Conservation (phyloP, 35 echinoderm and acorn worm genomes). For the Ophiothrix spiculata region DNA sequence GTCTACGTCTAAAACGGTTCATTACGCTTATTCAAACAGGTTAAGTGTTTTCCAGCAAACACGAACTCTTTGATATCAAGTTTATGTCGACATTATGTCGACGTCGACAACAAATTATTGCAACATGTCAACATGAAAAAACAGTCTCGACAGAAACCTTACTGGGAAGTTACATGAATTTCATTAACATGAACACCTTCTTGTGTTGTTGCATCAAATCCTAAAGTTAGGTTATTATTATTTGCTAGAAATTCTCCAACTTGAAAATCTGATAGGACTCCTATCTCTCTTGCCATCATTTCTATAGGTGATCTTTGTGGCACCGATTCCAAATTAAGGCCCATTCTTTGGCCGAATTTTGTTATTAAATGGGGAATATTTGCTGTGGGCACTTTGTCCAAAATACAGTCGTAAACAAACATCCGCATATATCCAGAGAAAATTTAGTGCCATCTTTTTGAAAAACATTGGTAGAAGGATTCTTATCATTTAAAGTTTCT, state of each 20-base stretch:
- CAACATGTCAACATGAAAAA: too few species aligned
- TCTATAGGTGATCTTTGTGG: slow-evolving; percentile 51
- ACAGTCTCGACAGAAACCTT: too few species aligned
- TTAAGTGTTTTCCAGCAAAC: too few species aligned
- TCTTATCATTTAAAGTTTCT: too few species aligned
- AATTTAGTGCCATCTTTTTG: slow-evolving; percentile 34
- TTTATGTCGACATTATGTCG: too few species aligned
- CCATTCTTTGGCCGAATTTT: slow-evolving; percentile 11
- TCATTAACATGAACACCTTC: slow-evolving; percentile 45
- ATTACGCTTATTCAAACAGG: too few species aligned
- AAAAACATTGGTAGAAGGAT: too few species aligned
- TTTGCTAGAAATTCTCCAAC: slow-evolving; percentile 6
- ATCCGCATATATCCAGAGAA: slow-evolving; percentile 37
- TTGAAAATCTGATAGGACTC: slow-evolving; percentile 44
- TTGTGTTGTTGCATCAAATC: slow-evolving; percentile 52
- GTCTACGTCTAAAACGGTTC: too few species aligned
- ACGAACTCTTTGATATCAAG: too few species aligned
- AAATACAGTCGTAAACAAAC: slow-evolving; percentile 52
- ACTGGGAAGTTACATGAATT: slow-evolving; percentile 47
- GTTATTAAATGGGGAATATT: slow-evolving; percentile 29
- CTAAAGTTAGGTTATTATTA: slow-evolving; percentile 28
- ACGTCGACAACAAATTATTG: too few species aligned
- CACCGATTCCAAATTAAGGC: slow-evolving; percentile 21
- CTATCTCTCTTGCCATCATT: slow-evolving; percentile 52
- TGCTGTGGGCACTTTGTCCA: slow-evolving; percentile 44